These are phyloP conservation scores for Hoplodrina blanda DNA, from an alignment of 2,888 invertebrate genomes.

Conservation along the genomic window DNA sequence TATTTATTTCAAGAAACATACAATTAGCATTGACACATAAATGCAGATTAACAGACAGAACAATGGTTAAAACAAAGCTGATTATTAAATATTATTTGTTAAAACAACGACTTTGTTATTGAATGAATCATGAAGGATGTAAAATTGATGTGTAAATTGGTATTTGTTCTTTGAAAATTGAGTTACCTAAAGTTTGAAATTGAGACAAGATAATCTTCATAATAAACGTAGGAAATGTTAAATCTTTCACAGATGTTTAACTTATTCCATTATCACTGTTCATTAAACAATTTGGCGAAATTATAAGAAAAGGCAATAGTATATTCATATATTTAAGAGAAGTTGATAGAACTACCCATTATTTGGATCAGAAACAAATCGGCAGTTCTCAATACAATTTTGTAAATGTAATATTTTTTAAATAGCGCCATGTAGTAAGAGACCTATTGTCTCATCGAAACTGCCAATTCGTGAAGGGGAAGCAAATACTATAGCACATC, in stretches of 20 bases:
- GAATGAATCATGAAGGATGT: slow-evolving; percentile 57
- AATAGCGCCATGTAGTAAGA: slow-evolving; percentile 55
- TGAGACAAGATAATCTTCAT: slow-evolving; percentile 16
- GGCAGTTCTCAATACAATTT: slow-evolving; percentile 78
- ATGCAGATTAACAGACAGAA: slow-evolving; percentile 42
- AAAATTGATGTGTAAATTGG: slow-evolving; percentile 56
- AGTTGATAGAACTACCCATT: slow-evolving; percentile 80
- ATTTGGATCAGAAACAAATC: slow-evolving; percentile 79
- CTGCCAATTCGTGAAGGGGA: slow-evolving; percentile 87
- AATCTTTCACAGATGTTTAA: slow-evolving; percentile 15
- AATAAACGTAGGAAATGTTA: slow-evolving; percentile 13
- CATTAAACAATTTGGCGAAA: slow-evolving; percentile 34
- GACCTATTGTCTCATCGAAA: slow-evolving; percentile 73
- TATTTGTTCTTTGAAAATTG: slow-evolving; percentile 38
- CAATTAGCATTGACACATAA: slow-evolving; percentile 23
- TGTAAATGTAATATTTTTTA: slow-evolving; percentile 55
- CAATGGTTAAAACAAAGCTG: slow-evolving; percentile 47
- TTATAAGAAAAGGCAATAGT: slow-evolving; percentile 48
- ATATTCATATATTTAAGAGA: slow-evolving; percentile 70
- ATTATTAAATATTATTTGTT: slow-evolving; percentile 31
- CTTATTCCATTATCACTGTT: slow-evolving; percentile 20
- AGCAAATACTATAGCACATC: slow-evolving; percentile 87
- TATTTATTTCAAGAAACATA: slow-evolving; percentile 37
- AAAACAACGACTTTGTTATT: slow-evolving; percentile 47
- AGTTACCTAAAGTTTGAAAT: slow-evolving; percentile 43